Evolutionary conservation across 2,797 vertebrate genomes (phyloP).

Genomic region (Myotis planiceps): DNA sequence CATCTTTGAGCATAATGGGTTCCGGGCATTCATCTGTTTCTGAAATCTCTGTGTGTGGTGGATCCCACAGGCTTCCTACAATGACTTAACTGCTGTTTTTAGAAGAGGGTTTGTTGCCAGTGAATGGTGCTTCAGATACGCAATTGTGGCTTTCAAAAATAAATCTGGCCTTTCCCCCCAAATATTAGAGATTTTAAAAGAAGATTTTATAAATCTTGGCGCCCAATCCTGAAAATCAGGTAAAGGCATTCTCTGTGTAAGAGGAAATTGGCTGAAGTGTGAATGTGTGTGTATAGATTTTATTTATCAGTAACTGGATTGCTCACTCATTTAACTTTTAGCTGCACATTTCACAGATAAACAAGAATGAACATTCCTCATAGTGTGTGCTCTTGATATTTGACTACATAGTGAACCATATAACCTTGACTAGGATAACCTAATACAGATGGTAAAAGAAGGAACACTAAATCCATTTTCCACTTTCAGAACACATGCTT

Average conservation of each 20-base stretch:
- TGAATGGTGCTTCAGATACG: background rate
- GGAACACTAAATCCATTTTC: conserved; percentile 73
- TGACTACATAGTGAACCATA: background rate
- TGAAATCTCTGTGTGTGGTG: background rate
- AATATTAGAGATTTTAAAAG: conserved; percentile 46
- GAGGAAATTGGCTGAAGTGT: conserved; percentile 62
- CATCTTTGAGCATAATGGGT: background rate
- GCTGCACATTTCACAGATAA: conserved; percentile 66
- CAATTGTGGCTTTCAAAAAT: conserved; percentile 48
- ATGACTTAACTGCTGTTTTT: conserved; percentile 21
- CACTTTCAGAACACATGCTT: conserved; percentile 69
- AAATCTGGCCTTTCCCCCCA: background rate
- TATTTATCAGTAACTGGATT: background rate
- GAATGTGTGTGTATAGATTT: background rate
- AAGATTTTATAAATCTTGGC: conserved; percentile 56
- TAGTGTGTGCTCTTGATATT: conserved; percentile 50
- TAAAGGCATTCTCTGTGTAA: conserved; percentile 61
- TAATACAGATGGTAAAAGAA: background rate
- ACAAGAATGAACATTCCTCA: conserved; percentile 64
- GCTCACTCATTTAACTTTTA: conserved; percentile 58
- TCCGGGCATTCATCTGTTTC: background rate
- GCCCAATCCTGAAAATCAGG: conserved; percentile 26
- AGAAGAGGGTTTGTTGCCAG: background rate
- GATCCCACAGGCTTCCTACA: background rate
- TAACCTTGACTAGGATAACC: conserved; percentile 37